These are phyloP conservation scores for Bolborhynchus lineola DNA, from an alignment of 2,113 vertebrate genomes.

Conservation along the genomic window DNA sequence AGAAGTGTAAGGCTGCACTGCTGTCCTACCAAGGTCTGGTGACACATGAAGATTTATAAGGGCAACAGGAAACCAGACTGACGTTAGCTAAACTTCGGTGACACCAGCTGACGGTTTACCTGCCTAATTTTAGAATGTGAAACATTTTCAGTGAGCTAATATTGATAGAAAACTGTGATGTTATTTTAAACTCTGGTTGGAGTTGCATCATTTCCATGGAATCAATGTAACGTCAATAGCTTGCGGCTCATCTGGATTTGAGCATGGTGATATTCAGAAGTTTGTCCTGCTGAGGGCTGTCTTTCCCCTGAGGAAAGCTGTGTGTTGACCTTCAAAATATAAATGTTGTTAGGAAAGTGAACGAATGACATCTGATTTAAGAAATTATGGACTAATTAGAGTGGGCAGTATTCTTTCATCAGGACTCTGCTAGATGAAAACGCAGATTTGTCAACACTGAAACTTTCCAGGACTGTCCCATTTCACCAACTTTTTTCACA, in stretches of 20 bases:
- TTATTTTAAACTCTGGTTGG: background rate
- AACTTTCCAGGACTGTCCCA: background rate
- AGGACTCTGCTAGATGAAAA: background rate
- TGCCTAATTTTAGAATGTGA: background rate
- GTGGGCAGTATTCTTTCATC: background rate
- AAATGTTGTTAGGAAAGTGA: background rate
- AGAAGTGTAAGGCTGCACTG: background rate
- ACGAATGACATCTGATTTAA: background rate
- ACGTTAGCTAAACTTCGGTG: background rate
- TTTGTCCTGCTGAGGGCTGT: background rate
- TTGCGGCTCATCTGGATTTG: fast-evolving
- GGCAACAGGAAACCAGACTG: background rate
- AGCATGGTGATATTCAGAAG: background rate
- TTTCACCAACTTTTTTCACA: background rate
- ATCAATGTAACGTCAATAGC: fast-evolving
- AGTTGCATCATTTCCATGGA: background rate
- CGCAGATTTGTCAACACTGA: background rate
- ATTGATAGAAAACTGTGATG: background rate
- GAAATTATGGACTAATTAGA: background rate
- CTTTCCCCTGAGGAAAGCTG: background rate
- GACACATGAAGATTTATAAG: background rate
- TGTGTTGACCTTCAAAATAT: background rate
- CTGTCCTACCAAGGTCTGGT: background rate
- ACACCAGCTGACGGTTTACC: background rate
- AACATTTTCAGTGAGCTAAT: background rate